Percentiles rank a stretch among this genome's conserved stretches.
phyloP scores from a whole-genome alignment of 2,888 invertebrate species.

The Drosophila diplacantha region DNA sequence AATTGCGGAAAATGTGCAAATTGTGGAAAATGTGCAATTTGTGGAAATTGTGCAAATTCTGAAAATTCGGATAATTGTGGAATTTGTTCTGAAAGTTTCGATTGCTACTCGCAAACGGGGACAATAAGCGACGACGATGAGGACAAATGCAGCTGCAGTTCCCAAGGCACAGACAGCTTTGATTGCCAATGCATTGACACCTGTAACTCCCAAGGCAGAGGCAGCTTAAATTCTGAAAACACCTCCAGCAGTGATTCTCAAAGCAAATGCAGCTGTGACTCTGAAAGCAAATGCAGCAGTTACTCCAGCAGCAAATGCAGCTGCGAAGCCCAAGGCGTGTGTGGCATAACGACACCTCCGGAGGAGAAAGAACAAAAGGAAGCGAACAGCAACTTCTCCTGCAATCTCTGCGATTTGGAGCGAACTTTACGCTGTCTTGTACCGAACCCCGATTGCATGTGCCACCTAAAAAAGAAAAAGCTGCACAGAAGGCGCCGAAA shows the following conservation, averaged over 20 bases:
- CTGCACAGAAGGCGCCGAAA: background rate
- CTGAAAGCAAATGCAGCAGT: background rate
- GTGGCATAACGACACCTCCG: accelerated
- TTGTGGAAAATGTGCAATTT: no score
- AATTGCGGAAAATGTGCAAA: no score
- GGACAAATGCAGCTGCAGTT: background rate
- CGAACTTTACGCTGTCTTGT: conserved; percentile 22
- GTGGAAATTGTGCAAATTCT: no score
- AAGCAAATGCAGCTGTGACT: background rate
- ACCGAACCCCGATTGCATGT: conserved; percentile 34
- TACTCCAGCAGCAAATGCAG: background rate
- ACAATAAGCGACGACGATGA: background rate
- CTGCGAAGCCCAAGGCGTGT: conserved; percentile 7
- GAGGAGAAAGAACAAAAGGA: background rate
- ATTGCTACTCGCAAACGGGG: background rate
- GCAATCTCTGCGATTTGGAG: conserved; percentile 28
- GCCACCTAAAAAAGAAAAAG: conserved; percentile 19
- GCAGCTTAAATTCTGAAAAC: no score
- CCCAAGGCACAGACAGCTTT: background rate
- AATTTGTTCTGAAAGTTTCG: background rate
- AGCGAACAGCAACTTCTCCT: background rate
- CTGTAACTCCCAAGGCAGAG: no score
- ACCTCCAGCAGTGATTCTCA: no score
- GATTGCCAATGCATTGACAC: background rate
- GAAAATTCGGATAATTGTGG: no score